A percentile compares a stretch with the other conserved stretches of the same genome.
Evolutionary conservation across 2,888 invertebrate genomes (phyloP).

Genomic region (Dascillus cervinus): DNA sequence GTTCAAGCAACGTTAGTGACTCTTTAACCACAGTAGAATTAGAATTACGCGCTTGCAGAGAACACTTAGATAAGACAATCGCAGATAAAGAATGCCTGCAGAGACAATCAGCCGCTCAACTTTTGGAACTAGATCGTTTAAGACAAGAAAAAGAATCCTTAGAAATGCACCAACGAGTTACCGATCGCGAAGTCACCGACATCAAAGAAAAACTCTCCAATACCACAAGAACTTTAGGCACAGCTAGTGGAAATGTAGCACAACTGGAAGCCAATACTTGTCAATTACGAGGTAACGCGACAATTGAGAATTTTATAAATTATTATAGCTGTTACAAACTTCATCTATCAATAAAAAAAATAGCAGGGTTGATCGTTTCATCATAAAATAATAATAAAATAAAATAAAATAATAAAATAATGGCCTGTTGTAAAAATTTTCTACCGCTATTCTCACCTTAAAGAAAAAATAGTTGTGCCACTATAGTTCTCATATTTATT

Average conservation of each 20-base stretch:
- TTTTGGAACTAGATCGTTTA: conserved; percentile 63
- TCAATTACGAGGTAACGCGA: conserved; percentile 60
- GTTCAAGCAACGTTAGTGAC: conserved; percentile 51
- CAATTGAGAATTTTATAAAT: no score
- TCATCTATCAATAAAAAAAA: no score
- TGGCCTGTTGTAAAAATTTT: no score
- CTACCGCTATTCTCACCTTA: no score
- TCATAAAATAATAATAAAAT: no score
- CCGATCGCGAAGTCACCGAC: conserved; percentile 67
- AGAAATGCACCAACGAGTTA: conserved; percentile 62
- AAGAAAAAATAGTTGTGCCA: no score
- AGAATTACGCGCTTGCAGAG: conserved; percentile 58
- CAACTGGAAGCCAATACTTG: conserved; percentile 61
- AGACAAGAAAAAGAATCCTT: conserved; percentile 72
- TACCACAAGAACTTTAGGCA: conserved; percentile 57
- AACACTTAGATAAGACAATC: conserved; percentile 56
- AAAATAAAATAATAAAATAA: no score
- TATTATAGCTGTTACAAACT: no score
- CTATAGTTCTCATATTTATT: no score
- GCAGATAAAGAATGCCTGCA: conserved; percentile 68
- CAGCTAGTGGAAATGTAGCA: conserved; percentile 59
- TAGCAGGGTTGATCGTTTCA: no score
- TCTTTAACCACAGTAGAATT: conserved; percentile 55
- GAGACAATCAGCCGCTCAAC: conserved; percentile 62
- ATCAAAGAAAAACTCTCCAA: conserved; percentile 57